Evolutionary conservation across 2,113 vertebrate genomes (phyloP).

Genomic region (Stegastes partitus): DNA sequence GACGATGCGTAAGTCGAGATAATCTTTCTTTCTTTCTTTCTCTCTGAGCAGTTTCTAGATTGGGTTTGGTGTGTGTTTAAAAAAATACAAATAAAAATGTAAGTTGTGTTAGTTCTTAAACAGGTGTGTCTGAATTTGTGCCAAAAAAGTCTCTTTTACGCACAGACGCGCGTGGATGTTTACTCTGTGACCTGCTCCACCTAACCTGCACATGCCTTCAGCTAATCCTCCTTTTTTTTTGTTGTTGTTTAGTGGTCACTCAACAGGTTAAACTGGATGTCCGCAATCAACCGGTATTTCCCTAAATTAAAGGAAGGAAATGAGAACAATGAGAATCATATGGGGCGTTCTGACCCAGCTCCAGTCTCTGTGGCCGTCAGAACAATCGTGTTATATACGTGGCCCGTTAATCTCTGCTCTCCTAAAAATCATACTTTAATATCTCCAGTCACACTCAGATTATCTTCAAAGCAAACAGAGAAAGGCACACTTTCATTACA

Average conservation of each 20-base stretch:
- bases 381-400: constrained; percentile 6
- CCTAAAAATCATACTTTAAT: not conserved
- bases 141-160: constrained; percentile 28
- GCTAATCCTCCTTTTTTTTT: constrained; percentile 47
- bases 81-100: too few relatives aligned
- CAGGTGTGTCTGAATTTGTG: not conserved
- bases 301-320: constrained; percentile 75
- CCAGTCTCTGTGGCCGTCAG: constrained; percentile 17
- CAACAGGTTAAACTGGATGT: constrained; percentile 59
- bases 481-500: constrained; percentile 26
- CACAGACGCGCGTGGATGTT: constrained; percentile 2
- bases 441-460: not conserved
- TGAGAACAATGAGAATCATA: constrained; percentile 73
- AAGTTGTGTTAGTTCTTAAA: not conserved
- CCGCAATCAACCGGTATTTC: constrained; percentile 67
- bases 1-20: constrained; percentile 78
- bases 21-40: not conserved
- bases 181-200: not conserved
- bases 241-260: constrained; percentile 57
- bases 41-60: not conserved
- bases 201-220: not conserved
- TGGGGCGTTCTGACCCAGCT: constrained; percentile 30
- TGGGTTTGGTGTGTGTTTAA: too few relatives aligned
- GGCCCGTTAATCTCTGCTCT: not conserved
- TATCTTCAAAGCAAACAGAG: constrained; percentile 22